Conservation (phyloP, 2,113 vertebrate species). For the Bos taurus region DNA sequence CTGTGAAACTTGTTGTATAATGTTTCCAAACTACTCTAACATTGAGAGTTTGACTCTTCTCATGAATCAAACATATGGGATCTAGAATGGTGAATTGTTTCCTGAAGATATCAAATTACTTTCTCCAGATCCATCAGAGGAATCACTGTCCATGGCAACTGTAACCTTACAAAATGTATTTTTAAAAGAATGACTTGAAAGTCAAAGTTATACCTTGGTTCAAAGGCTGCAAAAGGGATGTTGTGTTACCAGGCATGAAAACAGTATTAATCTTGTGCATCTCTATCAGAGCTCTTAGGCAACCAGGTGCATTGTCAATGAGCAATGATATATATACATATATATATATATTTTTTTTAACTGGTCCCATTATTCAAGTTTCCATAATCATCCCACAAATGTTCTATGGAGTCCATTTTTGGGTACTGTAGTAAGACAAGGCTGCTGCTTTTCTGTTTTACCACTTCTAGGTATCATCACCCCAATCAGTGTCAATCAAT, state of each 20-base stretch:
- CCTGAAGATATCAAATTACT: not conserved
- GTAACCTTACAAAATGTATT: not conserved
- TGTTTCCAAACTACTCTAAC: not conserved
- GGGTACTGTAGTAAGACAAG: rapidly evolving
- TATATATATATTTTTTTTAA: not conserved
- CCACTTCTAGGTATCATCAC: not conserved
- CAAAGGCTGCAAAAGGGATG: not conserved
- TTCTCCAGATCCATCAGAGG: not conserved
- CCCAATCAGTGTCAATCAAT: not conserved
- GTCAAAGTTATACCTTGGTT: not conserved
- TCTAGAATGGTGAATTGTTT: not conserved
- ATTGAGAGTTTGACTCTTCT: not conserved
- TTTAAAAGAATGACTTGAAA: not conserved
- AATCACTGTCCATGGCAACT: not conserved
- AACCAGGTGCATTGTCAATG: not conserved
- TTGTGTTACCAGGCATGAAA: not conserved
- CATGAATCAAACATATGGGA: not conserved
- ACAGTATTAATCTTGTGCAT: not conserved
- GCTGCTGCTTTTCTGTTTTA: not conserved
- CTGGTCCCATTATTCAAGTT: not conserved
- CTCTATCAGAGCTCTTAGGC: not conserved
- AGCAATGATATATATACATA: not conserved
- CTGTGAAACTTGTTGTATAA: not conserved
- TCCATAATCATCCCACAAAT: not conserved
- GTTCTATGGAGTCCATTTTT: not conserved